These are phyloP conservation scores for Thryonomys swinderianus DNA, from an alignment of 2,113 vertebrate species.

Conservation along the genomic window DNA sequence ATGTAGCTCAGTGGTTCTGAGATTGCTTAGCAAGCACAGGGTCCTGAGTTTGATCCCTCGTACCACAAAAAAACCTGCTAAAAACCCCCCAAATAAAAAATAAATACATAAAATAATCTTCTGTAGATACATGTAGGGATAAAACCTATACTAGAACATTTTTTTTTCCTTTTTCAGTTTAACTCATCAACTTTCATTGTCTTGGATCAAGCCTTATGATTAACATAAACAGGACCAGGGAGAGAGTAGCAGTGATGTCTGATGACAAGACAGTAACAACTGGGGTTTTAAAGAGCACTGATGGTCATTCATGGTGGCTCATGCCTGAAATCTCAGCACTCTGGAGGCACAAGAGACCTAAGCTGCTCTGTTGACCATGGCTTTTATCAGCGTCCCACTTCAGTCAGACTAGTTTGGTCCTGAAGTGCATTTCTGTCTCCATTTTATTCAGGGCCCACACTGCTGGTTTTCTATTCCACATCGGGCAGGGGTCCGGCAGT, in stretches of 20 bases:
- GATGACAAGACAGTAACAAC: not conserved
- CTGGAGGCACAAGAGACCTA: not conserved
- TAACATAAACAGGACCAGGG: not conserved
- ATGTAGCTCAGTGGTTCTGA: no score
- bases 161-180: not conserved
- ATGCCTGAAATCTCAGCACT: not conserved
- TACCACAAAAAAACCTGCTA: no score
- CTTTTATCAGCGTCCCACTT: not conserved
- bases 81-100: no score
- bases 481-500: not conserved
- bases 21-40: no score
- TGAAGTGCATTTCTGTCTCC: not conserved
- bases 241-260: not conserved
- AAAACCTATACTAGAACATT: not conserved
- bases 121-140: not conserved
- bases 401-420: not conserved
- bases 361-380: not conserved
- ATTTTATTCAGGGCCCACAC: not conserved
- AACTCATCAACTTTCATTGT: not conserved
- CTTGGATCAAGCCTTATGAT: conserved; percentile 4
- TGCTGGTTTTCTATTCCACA: not conserved
- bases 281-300: not conserved
- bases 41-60: no score
- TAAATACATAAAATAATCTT: not conserved
- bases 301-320: no score